phyloP scores from a whole-genome alignment of 2,888 invertebrate species.

The Zhengitettix transpicula region DNA sequence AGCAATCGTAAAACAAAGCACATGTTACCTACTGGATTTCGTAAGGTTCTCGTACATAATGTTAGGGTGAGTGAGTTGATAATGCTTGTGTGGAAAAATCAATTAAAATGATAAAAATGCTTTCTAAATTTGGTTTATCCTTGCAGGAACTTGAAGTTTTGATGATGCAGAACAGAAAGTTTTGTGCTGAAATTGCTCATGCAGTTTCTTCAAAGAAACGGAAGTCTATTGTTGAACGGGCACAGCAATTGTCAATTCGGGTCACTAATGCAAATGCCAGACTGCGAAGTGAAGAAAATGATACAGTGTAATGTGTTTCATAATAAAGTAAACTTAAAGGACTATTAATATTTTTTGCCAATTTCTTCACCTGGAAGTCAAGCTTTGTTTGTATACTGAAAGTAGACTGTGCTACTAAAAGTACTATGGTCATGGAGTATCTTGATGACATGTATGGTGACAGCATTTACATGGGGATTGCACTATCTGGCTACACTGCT shows the following conservation, averaged over 20 bases:
- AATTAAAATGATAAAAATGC: background rate
- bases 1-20: slow-evolving; percentile 88
- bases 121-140: background rate
- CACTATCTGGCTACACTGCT: no score
- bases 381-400: no score
- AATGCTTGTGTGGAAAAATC: background rate
- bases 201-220: slow-evolving; percentile 96
- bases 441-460: no score
- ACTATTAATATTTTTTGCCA: no score
- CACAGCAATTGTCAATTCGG: slow-evolving; percentile 86
- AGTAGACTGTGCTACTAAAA: no score
- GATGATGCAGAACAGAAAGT: slow-evolving; percentile 97
- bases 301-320: slow-evolving; percentile 22
- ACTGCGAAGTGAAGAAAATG: slow-evolving; percentile 94
- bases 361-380: no score
- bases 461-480: no score
- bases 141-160: slow-evolving; percentile 85
- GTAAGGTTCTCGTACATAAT: slow-evolving; percentile 85
- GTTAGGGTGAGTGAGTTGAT: slow-evolving; percentile 41
- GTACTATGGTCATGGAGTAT: no score
- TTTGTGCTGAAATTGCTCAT: slow-evolving; percentile 95
- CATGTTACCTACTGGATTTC: slow-evolving; percentile 95
- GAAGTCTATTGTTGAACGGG: slow-evolving; percentile 88
- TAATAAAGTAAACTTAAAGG: no score
- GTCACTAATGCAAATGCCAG: slow-evolving; percentile 94